Percentiles rank a stretch among this genome's conserved stretches.
These are phyloP conservation scores for Sclerodermus sp. DNA, from an alignment of 2,888 invertebrate genomes.

Conservation along the genomic window DNA sequence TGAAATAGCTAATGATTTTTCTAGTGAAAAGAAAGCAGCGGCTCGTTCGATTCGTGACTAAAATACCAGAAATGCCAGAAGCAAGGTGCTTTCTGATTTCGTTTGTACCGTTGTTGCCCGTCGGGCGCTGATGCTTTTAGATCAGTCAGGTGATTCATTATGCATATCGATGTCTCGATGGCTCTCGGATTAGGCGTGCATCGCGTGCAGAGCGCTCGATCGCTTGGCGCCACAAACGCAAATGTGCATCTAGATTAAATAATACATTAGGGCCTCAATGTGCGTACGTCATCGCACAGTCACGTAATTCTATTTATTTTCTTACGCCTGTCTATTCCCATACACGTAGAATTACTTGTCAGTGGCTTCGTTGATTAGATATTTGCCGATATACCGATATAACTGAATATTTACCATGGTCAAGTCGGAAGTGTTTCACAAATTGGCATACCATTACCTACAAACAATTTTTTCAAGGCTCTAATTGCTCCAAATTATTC, in stretches of 20 bases:
- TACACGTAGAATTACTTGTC: too few relatives aligned
- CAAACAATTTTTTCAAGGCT: too few relatives aligned
- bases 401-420: too few relatives aligned
- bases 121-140: too few relatives aligned
- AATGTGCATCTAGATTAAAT: conserved; percentile 41
- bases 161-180: conserved; percentile 20
- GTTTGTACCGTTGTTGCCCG: conserved; percentile 22
- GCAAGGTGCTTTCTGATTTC: conserved; percentile 24
- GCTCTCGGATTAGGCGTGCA: conserved; percentile 5
- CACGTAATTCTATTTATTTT: too few relatives aligned
- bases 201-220: conserved; percentile 9
- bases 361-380: too few relatives aligned
- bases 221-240: conserved; percentile 16
- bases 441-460: too few relatives aligned
- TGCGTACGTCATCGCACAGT: conserved; percentile 28
- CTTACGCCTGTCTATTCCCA: too few relatives aligned
- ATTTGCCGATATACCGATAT: too few relatives aligned
- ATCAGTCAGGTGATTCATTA: conserved; percentile 14
- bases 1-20: too few relatives aligned
- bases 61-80: conserved; percentile 20
- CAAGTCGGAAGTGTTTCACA: too few relatives aligned
- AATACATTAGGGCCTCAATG: conserved; percentile 37
- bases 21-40: background rate
- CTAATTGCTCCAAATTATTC: too few relatives aligned
- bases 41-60: conserved; percentile 25